A percentile compares a stretch with the other conserved stretches of the same genome.
Conservation (phyloP, 1,140 invertebrate genomes). For the Bradysia coprophila region DNA sequence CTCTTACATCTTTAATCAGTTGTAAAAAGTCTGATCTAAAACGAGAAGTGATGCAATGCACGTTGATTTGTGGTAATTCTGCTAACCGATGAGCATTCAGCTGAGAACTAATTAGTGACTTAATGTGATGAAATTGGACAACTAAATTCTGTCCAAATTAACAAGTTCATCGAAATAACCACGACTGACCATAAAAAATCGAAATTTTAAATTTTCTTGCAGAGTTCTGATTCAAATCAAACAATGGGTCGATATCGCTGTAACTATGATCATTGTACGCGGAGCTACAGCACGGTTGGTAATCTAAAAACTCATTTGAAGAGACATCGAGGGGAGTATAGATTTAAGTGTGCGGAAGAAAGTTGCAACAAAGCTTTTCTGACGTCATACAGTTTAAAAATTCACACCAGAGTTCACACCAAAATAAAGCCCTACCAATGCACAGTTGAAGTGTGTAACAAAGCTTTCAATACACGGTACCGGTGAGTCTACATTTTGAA, state of each 20-base stretch:
- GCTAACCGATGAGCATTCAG: too few relatives aligned
- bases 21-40: too few relatives aligned
- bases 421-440: constrained; percentile 84
- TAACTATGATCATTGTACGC: constrained; percentile 72
- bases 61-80: too few relatives aligned
- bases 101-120: too few relatives aligned
- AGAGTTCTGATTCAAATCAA: neutral
- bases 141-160: neutral
- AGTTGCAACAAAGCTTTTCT: constrained; percentile 85
- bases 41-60: too few relatives aligned
- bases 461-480: constrained; percentile 89
- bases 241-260: constrained; percentile 46
- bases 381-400: constrained; percentile 87
- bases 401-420: constrained; percentile 86
- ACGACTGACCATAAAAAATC: neutral
- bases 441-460: constrained; percentile 58
- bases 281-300: constrained; percentile 85
- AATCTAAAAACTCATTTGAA: constrained; percentile 91
- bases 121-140: too few relatives aligned
- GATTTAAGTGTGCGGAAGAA: constrained; percentile 75
- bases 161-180: neutral
- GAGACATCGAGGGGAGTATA: constrained; percentile 86
- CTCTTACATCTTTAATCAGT: too few relatives aligned
- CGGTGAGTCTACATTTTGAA: constrained; percentile 30
- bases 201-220: neutral